Evolutionary conservation across 2,113 vertebrate genomes (phyloP).

Genomic region (Seriola rivoliana): DNA sequence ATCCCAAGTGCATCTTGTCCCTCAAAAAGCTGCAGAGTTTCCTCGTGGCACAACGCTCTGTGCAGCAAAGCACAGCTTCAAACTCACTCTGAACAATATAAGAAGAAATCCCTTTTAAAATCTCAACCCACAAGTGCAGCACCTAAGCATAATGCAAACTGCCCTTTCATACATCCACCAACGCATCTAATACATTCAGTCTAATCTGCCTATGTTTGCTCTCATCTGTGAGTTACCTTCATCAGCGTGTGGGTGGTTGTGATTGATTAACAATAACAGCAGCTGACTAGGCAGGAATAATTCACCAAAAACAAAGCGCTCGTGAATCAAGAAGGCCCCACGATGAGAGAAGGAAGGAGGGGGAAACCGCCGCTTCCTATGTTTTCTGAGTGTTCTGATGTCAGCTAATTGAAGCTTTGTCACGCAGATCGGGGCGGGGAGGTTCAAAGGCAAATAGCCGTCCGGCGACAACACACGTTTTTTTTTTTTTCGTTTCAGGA

Average conservation of each 20-base stretch:
- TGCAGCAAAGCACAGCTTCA: too few relatives aligned
- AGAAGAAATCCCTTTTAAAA: neutral
- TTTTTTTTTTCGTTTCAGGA: slow-evolving; percentile 82
- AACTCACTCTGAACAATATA: neutral
- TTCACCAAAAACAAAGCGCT: slow-evolving; percentile 63
- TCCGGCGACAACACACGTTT: slow-evolving; percentile 80
- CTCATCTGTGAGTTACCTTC: slow-evolving; percentile 69
- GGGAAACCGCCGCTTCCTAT: slow-evolving; percentile 33
- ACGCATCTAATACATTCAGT: slow-evolving; percentile 40
- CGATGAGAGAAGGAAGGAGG: slow-evolving; percentile 37
- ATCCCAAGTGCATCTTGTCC: too few relatives aligned
- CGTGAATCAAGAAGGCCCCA: slow-evolving; percentile 56
- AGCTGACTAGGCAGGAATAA: slow-evolving; percentile 76
- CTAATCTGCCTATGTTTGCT: slow-evolving; percentile 75
- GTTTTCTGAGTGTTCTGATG: slow-evolving; percentile 83
- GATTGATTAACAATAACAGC: slow-evolving; percentile 80
- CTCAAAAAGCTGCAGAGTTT: too few relatives aligned
- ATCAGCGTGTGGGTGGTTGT: slow-evolving; percentile 56
- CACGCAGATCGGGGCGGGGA: slow-evolving; percentile 82
- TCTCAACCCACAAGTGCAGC: neutral
- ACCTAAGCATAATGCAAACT: neutral
- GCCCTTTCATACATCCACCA: slow-evolving; percentile 32
- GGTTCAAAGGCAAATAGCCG: slow-evolving; percentile 89
- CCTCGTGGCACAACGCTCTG: too few relatives aligned
- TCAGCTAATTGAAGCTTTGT: slow-evolving; percentile 91